These are phyloP conservation scores for Hybognathus amarus DNA, from an alignment of 2,797 vertebrate genomes.

Conservation along the genomic window DNA sequence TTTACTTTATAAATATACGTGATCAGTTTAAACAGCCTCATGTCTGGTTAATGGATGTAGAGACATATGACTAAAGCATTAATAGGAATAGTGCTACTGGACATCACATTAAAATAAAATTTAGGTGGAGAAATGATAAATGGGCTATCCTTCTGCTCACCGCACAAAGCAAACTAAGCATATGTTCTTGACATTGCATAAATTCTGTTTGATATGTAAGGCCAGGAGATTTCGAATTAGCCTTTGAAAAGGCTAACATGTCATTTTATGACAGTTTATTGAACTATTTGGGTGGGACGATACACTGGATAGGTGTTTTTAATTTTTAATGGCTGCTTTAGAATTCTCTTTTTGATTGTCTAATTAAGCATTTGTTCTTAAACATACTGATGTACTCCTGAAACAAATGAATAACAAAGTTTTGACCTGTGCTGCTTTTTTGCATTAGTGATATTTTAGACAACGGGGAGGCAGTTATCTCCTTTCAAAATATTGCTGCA, in stretches of 20 bases:
- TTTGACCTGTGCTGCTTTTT: slow-evolving; percentile 1
- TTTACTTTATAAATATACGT: slow-evolving; percentile 13
- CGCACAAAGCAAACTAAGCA: slow-evolving; percentile 14
- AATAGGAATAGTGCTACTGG: neutral
- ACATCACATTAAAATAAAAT: slow-evolving; percentile 8
- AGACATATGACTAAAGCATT: slow-evolving; percentile 22
- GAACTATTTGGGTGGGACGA: neutral
- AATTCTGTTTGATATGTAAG: slow-evolving; percentile 14
- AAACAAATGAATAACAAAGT: slow-evolving; percentile 9
- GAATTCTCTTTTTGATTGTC: slow-evolving; percentile 22
- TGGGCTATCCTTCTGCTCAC: neutral
- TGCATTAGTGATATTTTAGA: slow-evolving; percentile 20
- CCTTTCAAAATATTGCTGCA: slow-evolving; percentile 22
- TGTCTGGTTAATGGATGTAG: neutral
- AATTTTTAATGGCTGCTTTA: slow-evolving; percentile 10
- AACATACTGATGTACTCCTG: neutral
- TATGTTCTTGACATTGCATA: slow-evolving; percentile 17
- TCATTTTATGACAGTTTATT: slow-evolving; percentile 20
- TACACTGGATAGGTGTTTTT: slow-evolving; percentile 1
- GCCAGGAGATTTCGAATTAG: neutral
- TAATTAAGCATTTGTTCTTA: slow-evolving; percentile 7
- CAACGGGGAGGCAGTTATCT: neutral
- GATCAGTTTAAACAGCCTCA: neutral
- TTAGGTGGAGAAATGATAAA: slow-evolving; percentile 12
- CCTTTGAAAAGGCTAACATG: slow-evolving; percentile 25